Conservation (phyloP, 2,113 vertebrate species). For the Mormyrus iriodes region DNA sequence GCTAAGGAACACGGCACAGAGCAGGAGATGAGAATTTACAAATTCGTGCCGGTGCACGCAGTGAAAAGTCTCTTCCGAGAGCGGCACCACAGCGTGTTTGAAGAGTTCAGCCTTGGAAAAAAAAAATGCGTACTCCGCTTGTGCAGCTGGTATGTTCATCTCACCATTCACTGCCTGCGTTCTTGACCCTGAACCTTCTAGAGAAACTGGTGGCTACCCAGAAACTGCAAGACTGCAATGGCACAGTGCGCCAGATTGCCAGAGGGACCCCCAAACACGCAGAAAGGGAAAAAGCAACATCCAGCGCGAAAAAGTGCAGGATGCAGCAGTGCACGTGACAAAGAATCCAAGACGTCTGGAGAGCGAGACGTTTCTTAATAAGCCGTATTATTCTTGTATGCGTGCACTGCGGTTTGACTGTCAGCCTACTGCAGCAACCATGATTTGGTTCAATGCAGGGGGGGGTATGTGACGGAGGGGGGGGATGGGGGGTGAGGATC, state of each 20-base stretch:
- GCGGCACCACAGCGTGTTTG: neutral
- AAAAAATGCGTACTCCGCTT: neutral
- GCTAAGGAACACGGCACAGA: neutral
- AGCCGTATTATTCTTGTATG: neutral
- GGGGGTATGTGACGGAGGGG: constrained; percentile 19
- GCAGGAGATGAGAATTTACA: neutral
- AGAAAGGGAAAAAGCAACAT: neutral
- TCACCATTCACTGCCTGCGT: neutral
- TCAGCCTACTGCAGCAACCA: constrained; percentile 60
- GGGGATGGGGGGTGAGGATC: constrained; percentile 36
- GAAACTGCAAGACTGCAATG: neutral
- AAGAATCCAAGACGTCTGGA: neutral
- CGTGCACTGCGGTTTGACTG: constrained; percentile 55
- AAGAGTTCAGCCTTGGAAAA: neutral
- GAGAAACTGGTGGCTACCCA: neutral
- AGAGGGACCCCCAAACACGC: neutral
- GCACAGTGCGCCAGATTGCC: neutral
- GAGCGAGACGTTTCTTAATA: neutral
- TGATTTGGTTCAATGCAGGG: constrained; percentile 58
- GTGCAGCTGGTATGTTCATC: neutral
- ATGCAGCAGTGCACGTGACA: neutral
- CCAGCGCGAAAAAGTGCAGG: neutral
- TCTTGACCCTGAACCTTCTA: constrained; percentile 7
- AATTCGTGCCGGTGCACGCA: neutral
- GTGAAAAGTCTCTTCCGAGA: neutral